Conservation (phyloP, 2,888 invertebrate genomes). For the Chrysomela aeneicollis region DNA sequence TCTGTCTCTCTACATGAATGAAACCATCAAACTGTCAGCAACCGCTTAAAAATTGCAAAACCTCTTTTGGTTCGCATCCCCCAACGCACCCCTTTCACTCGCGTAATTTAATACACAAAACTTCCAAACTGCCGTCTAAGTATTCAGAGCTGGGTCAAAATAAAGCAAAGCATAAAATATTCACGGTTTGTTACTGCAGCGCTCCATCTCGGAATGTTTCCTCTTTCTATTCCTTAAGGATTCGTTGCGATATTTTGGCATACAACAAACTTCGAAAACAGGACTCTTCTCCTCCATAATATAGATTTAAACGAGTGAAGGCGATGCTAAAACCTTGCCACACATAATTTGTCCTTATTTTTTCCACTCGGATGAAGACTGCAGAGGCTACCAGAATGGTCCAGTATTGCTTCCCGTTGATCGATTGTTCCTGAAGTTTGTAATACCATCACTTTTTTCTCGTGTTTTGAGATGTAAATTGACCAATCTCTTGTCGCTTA, state of each 20-base stretch:
- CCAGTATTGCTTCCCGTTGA: too few species aligned
- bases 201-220: slow-evolving; percentile 28
- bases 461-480: too few species aligned
- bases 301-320: background rate
- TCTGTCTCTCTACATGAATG: background rate
- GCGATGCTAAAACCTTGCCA: too few species aligned
- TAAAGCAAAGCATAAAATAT: slow-evolving; percentile 37
- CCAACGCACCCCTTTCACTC: slow-evolving; percentile 18
- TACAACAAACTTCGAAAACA: slow-evolving; percentile 19
- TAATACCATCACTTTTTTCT: too few species aligned
- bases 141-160: slow-evolving; percentile 37
- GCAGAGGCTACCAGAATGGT: too few species aligned
- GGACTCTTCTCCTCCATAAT: background rate
- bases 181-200: slow-evolving; percentile 31
- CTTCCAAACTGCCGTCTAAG: slow-evolving; percentile 27
- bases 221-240: slow-evolving; percentile 21
- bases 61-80: background rate
- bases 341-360: too few species aligned
- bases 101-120: slow-evolving; percentile 39
- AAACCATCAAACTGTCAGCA: background rate
- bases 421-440: too few species aligned
- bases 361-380: too few species aligned
- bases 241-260: slow-evolving; percentile 30
- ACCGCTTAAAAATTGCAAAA: slow-evolving; percentile 7
- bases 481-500: too few species aligned